Conservation (phyloP, 2,888 invertebrate genomes). For the Drosophila niveifrons region DNA sequence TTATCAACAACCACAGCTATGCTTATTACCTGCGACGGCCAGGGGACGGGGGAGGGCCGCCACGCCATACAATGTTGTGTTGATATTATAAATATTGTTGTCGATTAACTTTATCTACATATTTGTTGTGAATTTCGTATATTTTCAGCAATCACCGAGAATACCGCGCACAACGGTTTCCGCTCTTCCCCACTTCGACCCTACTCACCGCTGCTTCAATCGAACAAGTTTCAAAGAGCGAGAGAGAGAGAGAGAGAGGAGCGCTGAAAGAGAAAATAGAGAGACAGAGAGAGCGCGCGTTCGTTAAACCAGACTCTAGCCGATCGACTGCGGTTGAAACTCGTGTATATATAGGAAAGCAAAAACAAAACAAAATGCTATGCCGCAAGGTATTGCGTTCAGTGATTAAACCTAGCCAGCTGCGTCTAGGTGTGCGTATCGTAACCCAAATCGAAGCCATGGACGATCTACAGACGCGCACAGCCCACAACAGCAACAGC, state of each 20-base stretch:
- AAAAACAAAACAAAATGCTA: conserved; percentile 35
- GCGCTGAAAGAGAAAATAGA: background rate
- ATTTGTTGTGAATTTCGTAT: background rate
- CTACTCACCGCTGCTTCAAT: background rate
- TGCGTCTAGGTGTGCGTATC: conserved; percentile 23
- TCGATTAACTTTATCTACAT: conserved; percentile 22
- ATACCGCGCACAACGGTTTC: background rate
- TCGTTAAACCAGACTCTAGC: background rate
- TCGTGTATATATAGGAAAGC: background rate
- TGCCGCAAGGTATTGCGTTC: conserved; percentile 34
- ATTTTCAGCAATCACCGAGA: conserved; percentile 16
- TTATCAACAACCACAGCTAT: conserved; percentile 41
- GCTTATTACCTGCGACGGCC: conserved; percentile 19
- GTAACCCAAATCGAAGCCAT: conserved; percentile 22
- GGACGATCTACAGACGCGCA: conserved; percentile 9
- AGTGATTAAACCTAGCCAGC: conserved; percentile 40
- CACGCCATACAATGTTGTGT: conserved; percentile 24
- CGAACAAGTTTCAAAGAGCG: conserved; percentile 16
- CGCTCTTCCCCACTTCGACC: conserved; percentile 1
- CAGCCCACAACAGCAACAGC: too few relatives aligned
- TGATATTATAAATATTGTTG: conserved; percentile 25
- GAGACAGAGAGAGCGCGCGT: background rate
- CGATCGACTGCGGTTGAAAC: conserved; percentile 2
- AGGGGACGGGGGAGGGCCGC: conserved; percentile 9
- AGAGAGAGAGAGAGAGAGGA: background rate